Base-by-base conservation (phyloP, 2,113 vertebrate genomes). In the Halichoerus grypus region DNA sequence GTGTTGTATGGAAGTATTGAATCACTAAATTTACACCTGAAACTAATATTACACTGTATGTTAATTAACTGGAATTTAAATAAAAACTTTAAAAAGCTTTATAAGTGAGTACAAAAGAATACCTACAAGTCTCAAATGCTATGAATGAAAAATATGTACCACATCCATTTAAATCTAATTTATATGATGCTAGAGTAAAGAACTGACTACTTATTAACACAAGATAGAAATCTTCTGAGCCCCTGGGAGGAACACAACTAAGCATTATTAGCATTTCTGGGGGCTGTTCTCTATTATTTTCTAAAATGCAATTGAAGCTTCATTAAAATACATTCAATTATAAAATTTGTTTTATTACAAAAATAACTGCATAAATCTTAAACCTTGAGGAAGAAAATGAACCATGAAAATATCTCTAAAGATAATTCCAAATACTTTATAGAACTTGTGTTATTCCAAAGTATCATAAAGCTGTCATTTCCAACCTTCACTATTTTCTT, bases 91-190 rank as follows among this genome's bases (percentile, higher is more conserved):
- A 77, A 15, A 76, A 76, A 49, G 42, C 26, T 77, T 49, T 77
- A 72, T 42, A 96, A 42, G 9, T 46, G n/a, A 26, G 24, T 84
- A 83, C 18, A 46, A 86, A 92, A 49, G 13, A 67, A 55, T 28
- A 31, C 16, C 49, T 94, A 8, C 2, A 79, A 57, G 5, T 51
- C 18, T 87, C 46, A 81, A 96, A 22, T 74, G 63, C 4, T 69
- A 4, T 51, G 21, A 42, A 33, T 91, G 21, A 61, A 90, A 87
- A 97, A 80, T 92, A 80, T 33, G 9, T 14, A 93, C 15, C 1
- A 11, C 46, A 57, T 12, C 51, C 57, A 93, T 83, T 94, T 93
- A 94, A 90, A 71, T 55, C 24, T 80, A 93, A 97, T 91, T 90
- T 69, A 63, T 80, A 72, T 69, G 42, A 88, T 51, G 28, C 26